Conservation (phyloP, 1,140 invertebrate species). For the Drosophila ananassae region DNA sequence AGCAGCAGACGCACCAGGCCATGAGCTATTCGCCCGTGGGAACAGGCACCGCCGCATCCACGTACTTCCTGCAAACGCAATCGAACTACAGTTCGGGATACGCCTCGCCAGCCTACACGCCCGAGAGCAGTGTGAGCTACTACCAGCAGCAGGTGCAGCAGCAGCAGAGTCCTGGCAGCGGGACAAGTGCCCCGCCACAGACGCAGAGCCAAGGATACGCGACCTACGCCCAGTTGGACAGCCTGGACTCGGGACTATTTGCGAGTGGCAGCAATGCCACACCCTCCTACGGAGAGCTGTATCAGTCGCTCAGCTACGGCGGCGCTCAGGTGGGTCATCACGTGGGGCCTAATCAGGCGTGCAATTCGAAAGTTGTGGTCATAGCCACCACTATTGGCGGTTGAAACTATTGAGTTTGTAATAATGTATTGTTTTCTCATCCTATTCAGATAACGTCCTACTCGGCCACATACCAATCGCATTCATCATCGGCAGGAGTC, state of each 20-base stretch:
- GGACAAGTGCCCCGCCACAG: conserved; percentile 15
- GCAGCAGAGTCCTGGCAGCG: conserved; percentile 18
- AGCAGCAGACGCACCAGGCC: conserved; percentile 20
- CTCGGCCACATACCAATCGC: conserved; percentile 48
- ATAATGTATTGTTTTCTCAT: background rate
- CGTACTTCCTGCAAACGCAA: conserved; percentile 76
- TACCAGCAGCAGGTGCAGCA: conserved; percentile 69
- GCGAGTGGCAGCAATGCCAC: conserved; percentile 59
- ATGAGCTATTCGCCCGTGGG: conserved; percentile 44
- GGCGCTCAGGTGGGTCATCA: conserved; percentile 53
- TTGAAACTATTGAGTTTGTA: no score
- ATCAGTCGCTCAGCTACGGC: conserved; percentile 63
- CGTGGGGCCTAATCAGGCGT: background rate
- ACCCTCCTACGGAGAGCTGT: conserved; percentile 76
- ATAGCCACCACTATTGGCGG: no score
- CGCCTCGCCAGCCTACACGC: conserved; percentile 77
- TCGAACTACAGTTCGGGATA: conserved; percentile 83
- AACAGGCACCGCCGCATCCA: conserved; percentile 31
- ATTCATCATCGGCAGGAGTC: conserved; percentile 27
- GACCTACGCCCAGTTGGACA: conserved; percentile 65
- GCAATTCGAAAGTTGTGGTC: background rate
- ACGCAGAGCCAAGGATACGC: conserved; percentile 37
- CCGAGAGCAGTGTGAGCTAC: conserved; percentile 63
- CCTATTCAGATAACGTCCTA: conserved; percentile 54
- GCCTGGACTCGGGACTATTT: conserved; percentile 67